Conservation (phyloP, 2,797 vertebrate species). For the Anabas testudineus region DNA sequence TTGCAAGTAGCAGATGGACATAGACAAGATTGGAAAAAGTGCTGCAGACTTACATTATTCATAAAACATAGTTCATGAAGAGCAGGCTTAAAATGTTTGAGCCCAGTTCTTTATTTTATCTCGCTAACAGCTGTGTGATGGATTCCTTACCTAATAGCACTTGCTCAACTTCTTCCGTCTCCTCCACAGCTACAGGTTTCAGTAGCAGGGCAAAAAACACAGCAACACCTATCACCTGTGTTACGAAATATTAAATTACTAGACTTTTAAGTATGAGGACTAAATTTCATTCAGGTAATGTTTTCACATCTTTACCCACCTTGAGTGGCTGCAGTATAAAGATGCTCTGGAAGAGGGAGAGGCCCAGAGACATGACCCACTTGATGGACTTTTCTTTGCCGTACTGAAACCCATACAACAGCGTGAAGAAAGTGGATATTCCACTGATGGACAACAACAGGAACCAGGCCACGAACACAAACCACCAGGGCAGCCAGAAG, state of each 20-base stretch:
- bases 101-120: background rate
- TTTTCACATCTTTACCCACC: conserved; percentile 65
- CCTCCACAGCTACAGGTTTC: conserved; percentile 85
- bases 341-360: conserved; percentile 90
- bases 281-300: background rate
- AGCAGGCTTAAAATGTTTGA: background rate
- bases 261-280: too few relatives aligned
- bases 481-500: conserved; percentile 89
- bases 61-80: conserved; percentile 1
- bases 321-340: conserved; percentile 90
- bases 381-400: conserved; percentile 84
- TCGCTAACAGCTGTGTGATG: conserved; percentile 6
- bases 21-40: background rate
- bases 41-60: background rate
- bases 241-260: too few relatives aligned
- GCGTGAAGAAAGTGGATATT: conserved; percentile 87
- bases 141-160: conserved; percentile 77
- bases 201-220: conserved; percentile 87
- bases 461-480: conserved; percentile 87
- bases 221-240: conserved; percentile 86
- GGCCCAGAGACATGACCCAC: conserved; percentile 87
- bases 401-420: conserved; percentile 87
- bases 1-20: background rate
- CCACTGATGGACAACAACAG: conserved; percentile 85
- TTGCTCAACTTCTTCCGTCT: conserved; percentile 80